phyloP scores from a whole-genome alignment of 2,797 vertebrate species.

The Leptatherina wallacei region DNA sequence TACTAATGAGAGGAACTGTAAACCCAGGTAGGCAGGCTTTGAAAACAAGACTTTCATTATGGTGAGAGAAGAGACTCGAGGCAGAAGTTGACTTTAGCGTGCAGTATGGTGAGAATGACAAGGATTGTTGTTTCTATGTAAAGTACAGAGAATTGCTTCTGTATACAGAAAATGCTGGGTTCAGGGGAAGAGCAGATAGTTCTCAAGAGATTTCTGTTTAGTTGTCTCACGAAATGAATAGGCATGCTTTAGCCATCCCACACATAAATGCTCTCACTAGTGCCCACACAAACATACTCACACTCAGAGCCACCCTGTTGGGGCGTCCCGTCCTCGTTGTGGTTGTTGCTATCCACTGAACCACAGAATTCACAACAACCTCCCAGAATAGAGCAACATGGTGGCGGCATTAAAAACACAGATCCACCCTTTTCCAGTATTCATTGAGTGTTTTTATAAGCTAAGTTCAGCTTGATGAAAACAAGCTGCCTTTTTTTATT shows the following conservation, averaged over 20 bases:
- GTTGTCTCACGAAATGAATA: conserved; percentile 74
- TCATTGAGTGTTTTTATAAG: conserved; percentile 71
- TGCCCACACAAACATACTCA: conserved; percentile 18
- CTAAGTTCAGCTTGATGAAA: conserved; percentile 60
- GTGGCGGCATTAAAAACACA: conserved; percentile 66
- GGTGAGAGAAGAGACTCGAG: conserved; percentile 20
- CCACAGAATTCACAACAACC: conserved; percentile 81
- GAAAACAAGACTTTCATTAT: conserved; percentile 36
- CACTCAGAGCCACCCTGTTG: conserved; percentile 64
- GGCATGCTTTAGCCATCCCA: conserved; percentile 66
- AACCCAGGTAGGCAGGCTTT: conserved; percentile 13
- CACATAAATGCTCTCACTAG: conserved; percentile 40
- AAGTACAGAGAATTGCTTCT: conserved; percentile 37
- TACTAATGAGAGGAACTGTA: conserved; percentile 21
- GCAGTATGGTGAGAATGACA: conserved; percentile 22
- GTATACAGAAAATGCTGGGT: conserved; percentile 53
- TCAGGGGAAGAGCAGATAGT: conserved; percentile 59
- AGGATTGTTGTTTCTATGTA: conserved; percentile 35
- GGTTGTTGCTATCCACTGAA: conserved; percentile 71
- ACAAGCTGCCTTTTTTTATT: conserved; percentile 44
- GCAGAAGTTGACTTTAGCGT: conserved; percentile 12
- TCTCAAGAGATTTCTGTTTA: conserved; percentile 74
- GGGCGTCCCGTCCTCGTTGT: conserved; percentile 67
- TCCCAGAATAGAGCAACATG: conserved; percentile 78
- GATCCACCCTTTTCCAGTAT: conserved; percentile 77